Base-by-base conservation (phyloP, 1,140 invertebrate species). In the Lepidurus apus region DNA sequence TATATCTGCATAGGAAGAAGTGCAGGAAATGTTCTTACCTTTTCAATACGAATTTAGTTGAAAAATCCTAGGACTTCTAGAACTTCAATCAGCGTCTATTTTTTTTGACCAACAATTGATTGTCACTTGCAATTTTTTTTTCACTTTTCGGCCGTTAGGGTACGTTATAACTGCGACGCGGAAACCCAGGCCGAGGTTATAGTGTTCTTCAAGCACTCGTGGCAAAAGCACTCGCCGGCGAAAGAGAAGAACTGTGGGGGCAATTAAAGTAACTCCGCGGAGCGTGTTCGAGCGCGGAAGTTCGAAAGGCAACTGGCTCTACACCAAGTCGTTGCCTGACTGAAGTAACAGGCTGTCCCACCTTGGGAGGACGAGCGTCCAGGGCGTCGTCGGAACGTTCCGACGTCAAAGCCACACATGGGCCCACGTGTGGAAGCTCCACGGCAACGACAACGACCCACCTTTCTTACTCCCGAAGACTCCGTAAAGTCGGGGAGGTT, bases 291-390 rank as follows among this genome's bases (percentile, higher is more conserved):
- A 65, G 53, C 53, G 53, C 53, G 53, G 17, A 65, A 65, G 53
- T 21, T 65, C 17, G 53, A 65, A 65, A 65, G 53, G 53, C 53
- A 65, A 65, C 53, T 65, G 53, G 21, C 53, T 65, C 17, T 65
- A 65, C 17, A 65, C 17, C 53, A 65, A 65, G 53, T 65, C 53
- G 17, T 65, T 13, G 53, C 53, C 10, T 65, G 53, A 65, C 53
- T 65, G 53, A 65, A 65, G 53, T 65, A 65, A 65, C 53, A 65
- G 53, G 53, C 53, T 65, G 53, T 65, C 53, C 53, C 53, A 65
- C 53, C 53, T 65, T 65, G 53, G 53, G 53, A 65, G 17, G 53
- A 65, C 53, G 53, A 65, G 53, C 53, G 53, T 65, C 53, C 53
- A 65, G 53, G 53, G 53, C 53, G 53, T 65, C 53, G 53, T 65